These are phyloP conservation scores for Himalopsyche phryganea DNA, from an alignment of 1,140 invertebrate genomes.

Conservation along the genomic window DNA sequence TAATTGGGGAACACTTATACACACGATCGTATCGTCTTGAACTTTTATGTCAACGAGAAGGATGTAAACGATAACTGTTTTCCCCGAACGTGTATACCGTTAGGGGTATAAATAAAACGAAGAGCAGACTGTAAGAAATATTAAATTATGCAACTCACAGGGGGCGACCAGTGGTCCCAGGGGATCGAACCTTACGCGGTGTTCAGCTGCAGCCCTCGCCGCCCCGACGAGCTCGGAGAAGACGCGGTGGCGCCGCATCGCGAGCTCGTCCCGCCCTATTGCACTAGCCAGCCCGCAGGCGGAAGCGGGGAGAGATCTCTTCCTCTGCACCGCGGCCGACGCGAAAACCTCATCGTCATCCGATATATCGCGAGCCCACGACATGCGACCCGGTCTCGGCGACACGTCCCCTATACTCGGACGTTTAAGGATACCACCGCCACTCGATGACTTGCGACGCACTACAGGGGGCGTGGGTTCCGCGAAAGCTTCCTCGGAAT, in stretches of 20 bases:
- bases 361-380: slow-evolving; percentile 37
- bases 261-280: slow-evolving; percentile 71
- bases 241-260: slow-evolving; percentile 68
- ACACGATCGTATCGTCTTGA: too few relatives aligned
- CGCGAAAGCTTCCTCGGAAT: slow-evolving; percentile 35
- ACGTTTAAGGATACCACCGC: slow-evolving; percentile 48
- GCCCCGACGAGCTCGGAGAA: slow-evolving; percentile 72
- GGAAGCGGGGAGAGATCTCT: slow-evolving; percentile 35
- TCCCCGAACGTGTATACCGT: too few relatives aligned
- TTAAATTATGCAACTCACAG: slow-evolving; percentile 9
- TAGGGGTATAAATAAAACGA: too few relatives aligned
- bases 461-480: slow-evolving; percentile 31
- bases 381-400: slow-evolving; percentile 33
- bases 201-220: slow-evolving; percentile 66
- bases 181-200: slow-evolving; percentile 70
- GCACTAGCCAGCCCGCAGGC: slow-evolving; percentile 42
- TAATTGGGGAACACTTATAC: too few relatives aligned
- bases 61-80: too few relatives aligned
- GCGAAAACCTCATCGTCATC: slow-evolving; percentile 51
- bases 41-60: too few relatives aligned
- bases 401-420: slow-evolving; percentile 42
- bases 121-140: too few relatives aligned
- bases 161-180: slow-evolving; percentile 62
- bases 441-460: slow-evolving; percentile 43
- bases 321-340: slow-evolving; percentile 23